Evolutionary conservation across 2,797 vertebrate species (phyloP).

Genomic region (Tiaroga cobitis): DNA sequence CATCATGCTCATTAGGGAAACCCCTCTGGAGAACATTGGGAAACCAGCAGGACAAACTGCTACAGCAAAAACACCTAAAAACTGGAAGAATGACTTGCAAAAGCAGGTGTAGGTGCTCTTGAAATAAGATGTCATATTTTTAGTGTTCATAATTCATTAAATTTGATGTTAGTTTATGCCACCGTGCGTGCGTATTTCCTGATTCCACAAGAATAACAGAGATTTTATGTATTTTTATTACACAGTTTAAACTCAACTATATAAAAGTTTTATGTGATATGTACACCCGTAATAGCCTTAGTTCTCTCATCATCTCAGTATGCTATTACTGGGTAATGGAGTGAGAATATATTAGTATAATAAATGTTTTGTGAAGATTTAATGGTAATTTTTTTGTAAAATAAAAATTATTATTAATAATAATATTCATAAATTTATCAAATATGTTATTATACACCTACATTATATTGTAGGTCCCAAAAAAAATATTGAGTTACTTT

Average conservation of each 20-base stretch:
- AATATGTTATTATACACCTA: not conserved
- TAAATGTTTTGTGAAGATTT: not conserved
- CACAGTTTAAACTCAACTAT: not conserved
- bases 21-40: slow-evolving; percentile 1
- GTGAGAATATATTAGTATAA: not conserved
- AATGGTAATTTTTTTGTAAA: too few species aligned
- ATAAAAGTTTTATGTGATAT: not conserved
- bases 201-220: not conserved
- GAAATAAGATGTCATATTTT: not conserved
- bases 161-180: not conserved
- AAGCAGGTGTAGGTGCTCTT: slow-evolving; percentile 21
- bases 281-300: not conserved
- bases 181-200: not conserved
- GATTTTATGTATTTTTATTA: not conserved
- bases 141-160: not conserved
- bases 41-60: slow-evolving; percentile 6
- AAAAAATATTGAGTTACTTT: not conserved
- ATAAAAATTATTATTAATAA: too few species aligned
- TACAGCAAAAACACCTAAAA: slow-evolving; percentile 14
- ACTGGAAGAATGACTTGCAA: slow-evolving; percentile 47
- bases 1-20: not conserved
- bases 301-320: not conserved
- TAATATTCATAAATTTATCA: too few species aligned
- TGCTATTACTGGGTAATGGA: not conserved
- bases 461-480: not conserved